phyloP scores from a whole-genome alignment of 2,888 invertebrate genomes.

The Candidula unifasciata region DNA sequence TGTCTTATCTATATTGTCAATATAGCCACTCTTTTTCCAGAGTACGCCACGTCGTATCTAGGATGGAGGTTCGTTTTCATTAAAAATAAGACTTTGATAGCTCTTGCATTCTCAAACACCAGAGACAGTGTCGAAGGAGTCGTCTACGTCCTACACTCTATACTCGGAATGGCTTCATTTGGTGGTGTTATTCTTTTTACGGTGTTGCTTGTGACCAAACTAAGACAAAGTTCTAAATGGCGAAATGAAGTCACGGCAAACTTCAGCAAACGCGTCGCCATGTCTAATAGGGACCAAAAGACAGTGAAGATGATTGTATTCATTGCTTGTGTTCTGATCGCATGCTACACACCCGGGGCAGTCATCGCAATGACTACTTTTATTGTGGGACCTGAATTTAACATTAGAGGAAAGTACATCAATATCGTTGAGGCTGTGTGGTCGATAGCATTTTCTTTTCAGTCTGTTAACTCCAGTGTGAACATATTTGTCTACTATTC shows the following conservation, averaged over 20 bases:
- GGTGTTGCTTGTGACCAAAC: neutral
- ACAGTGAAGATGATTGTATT: conserved; percentile 9
- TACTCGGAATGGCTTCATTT: neutral
- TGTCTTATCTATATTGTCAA: neutral
- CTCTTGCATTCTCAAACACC: neutral
- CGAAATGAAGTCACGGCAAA: neutral
- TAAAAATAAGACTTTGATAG: neutral
- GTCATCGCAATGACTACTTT: neutral
- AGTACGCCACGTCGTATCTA: conserved; percentile 4
- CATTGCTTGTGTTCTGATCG: neutral
- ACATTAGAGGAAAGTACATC: too few relatives aligned
- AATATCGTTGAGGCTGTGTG: neutral
- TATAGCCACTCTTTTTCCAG: neutral
- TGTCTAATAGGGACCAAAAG: neutral
- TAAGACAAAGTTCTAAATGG: conserved; percentile 18
- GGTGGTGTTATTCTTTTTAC: conserved; percentile 1
- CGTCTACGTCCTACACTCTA: neutral
- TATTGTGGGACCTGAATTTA: neutral
- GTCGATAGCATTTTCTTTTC: neutral
- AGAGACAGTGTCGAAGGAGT: neutral
- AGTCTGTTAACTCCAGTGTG: too few relatives aligned
- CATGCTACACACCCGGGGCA: conserved; percentile 1
- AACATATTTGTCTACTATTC: too few relatives aligned
- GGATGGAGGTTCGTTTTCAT: neutral
- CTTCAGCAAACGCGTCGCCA: neutral